Base-by-base conservation (phyloP, 2,888 invertebrate genomes). In the Pammene fasciana region DNA sequence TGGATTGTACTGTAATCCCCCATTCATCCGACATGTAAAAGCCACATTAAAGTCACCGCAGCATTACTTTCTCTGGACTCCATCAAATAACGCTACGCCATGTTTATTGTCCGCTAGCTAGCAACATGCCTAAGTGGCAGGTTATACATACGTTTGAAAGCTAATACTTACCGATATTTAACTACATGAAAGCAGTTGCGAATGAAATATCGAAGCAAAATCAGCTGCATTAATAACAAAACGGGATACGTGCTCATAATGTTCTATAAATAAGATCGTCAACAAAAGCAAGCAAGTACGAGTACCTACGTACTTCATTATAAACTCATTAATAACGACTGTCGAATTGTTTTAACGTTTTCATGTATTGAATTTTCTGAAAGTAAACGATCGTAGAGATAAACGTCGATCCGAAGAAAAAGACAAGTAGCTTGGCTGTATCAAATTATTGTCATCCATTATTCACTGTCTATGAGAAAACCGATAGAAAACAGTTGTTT, bases 41-140 rank as follows among this genome's bases (percentile, higher is more conserved):
- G 78, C 83, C 80, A 80, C 81, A 84, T 83, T 85, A 87, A 86
- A 85, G 86, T 80, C 78, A 80, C 84, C 84, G 80, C 84, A 80
- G 78, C 72, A 78, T 76, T 82, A 86, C 87, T 87, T 87, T 87
- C 87, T 83, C 86, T 80, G 73, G 72, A 62, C 71, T 71, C 70
- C 71, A 72, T 65, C 52, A 56, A 67, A 67, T 46, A 62, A 26
- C 26, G 26, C 50, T 36, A 62, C 50, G n/a, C 46, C 45, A 11
- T 46, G 34, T 54, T 55, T 57, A 59, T 67, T 70, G 38, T 59
- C 56, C n/a, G 67, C 45, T 26, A 62, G 67, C 45, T 26, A 62
- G 18, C 41, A 41, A n/a, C 57, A 56, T n/a, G 16, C 43, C 43
- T 45, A 26, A 45, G 34, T 45, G 9, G 45, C 59, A 57, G 13